A percentile compares a stretch with the other conserved stretches of the same genome.
Conservation (phyloP, 2,113 vertebrate genomes). For the Centropristis striata region DNA sequence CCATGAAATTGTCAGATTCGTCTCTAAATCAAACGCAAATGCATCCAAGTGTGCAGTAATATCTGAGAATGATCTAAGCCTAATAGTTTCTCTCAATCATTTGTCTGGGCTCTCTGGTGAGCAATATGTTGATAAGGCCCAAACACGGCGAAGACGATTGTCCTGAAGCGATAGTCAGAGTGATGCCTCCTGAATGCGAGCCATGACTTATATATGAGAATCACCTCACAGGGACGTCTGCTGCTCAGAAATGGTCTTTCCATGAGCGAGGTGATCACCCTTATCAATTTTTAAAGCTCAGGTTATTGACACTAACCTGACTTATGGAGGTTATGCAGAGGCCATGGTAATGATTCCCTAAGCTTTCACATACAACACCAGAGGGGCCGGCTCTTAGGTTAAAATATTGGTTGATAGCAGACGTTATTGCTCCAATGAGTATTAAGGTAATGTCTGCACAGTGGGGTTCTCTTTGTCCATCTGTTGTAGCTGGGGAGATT, state of each 20-base stretch:
- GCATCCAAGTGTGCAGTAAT: slow-evolving; percentile 26
- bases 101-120: slow-evolving; percentile 22
- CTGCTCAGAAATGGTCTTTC: slow-evolving; percentile 62
- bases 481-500: slow-evolving; percentile 24
- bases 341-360: slow-evolving; percentile 79
- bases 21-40: slow-evolving; percentile 47
- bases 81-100: slow-evolving; percentile 57
- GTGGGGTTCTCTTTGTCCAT: slow-evolving; percentile 46
- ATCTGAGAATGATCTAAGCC: slow-evolving; percentile 38
- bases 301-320: slow-evolving; percentile 84
- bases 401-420: slow-evolving; percentile 44
- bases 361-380: slow-evolving; percentile 55
- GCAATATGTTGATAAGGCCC: slow-evolving; percentile 53
- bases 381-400: slow-evolving; percentile 52
- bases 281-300: slow-evolving; percentile 85
- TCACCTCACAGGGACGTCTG: slow-evolving; percentile 59
- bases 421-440: slow-evolving; percentile 54
- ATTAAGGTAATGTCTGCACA: slow-evolving; percentile 50
- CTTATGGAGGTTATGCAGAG: slow-evolving; percentile 82
- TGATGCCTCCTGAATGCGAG: slow-evolving; percentile 49
- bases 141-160: slow-evolving; percentile 41
- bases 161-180: slow-evolving; percentile 46
- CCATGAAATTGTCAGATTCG: slow-evolving; percentile 43
- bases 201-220: slow-evolving; percentile 72
- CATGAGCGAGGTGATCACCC: slow-evolving; percentile 73